Conservation (phyloP, 2,888 invertebrate species). For the Heliconius erato region DNA sequence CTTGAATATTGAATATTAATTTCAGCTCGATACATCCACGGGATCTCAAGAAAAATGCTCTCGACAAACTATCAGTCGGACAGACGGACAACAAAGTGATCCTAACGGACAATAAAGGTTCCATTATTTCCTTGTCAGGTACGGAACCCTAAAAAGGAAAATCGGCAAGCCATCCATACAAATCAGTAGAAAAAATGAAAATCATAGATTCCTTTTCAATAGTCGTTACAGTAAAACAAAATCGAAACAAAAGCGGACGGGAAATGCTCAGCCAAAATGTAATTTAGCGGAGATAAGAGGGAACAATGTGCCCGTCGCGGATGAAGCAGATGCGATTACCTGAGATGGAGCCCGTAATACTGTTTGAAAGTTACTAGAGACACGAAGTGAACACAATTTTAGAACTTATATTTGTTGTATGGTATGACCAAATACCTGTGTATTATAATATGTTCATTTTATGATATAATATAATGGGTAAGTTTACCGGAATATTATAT, state of each 20-base stretch:
- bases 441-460: neutral
- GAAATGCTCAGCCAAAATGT: slow-evolving; percentile 55
- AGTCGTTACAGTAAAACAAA: slow-evolving; percentile 35
- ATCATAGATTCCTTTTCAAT: slow-evolving; percentile 15
- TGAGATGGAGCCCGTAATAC: slow-evolving; percentile 61
- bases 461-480: too few species aligned
- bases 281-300: slow-evolving; percentile 74
- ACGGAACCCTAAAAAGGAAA: too few species aligned
- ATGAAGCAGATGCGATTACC: slow-evolving; percentile 68
- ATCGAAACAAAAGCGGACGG: slow-evolving; percentile 39
- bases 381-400: slow-evolving; percentile 37
- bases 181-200: neutral
- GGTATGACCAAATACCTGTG: neutral
- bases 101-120: too few species aligned
- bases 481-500: too few species aligned
- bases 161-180: neutral
- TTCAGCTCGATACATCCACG: neutral
- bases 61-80: too few species aligned
- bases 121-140: too few species aligned
- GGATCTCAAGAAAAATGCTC: neutral
- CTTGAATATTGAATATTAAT: too few species aligned
- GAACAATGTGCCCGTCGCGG: slow-evolving; percentile 67
- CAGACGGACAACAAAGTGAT: too few species aligned
- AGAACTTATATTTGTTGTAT: slow-evolving; percentile 33
- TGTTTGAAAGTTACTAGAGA: slow-evolving; percentile 56